These are phyloP conservation scores for Hermaeophaga mercurialis DNA, from an alignment of 2,888 invertebrate species.

Conservation along the genomic window DNA sequence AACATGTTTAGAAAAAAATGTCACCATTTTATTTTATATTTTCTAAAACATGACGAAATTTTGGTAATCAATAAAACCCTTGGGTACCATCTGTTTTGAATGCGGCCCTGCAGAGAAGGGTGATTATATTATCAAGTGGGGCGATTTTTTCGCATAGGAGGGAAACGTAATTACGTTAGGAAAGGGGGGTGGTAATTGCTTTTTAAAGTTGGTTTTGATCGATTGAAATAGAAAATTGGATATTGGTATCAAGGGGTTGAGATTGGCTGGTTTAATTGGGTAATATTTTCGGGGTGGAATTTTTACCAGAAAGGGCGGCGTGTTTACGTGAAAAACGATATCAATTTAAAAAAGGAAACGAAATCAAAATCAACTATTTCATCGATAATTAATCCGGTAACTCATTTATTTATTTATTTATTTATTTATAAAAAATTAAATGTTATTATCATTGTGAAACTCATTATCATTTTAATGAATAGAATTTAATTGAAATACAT, in stretches of 20 bases:
- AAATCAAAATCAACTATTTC: no score
- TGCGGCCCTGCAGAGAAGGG: conserved; percentile 24
- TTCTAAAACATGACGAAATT: no score
- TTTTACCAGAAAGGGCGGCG: conserved; percentile 13
- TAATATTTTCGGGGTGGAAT: conserved; percentile 16
- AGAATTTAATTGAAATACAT: no score
- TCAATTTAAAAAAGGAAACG: conserved; percentile 3
- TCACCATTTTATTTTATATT: no score
- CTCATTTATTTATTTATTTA: no score
- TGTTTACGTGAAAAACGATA: conserved; percentile 3
- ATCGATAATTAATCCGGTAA: no score
- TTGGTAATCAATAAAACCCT: no score
- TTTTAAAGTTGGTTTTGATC: conserved; percentile 52
- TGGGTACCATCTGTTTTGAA: no score
- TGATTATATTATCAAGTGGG: conserved; percentile 33
- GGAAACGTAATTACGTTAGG: conserved; percentile 55
- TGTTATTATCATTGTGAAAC: no score
- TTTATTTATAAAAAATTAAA: no score
- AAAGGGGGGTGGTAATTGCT: conserved; percentile 55
- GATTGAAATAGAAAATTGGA: conserved; percentile 41
- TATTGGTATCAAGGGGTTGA: conserved; percentile 33
- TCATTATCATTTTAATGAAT: no score
- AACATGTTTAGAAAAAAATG: no score
- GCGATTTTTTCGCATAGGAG: conserved; percentile 47
- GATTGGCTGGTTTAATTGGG: conserved; percentile 37